Conservation (phyloP, 2,797 vertebrate species). For the Tinamus major region DNA sequence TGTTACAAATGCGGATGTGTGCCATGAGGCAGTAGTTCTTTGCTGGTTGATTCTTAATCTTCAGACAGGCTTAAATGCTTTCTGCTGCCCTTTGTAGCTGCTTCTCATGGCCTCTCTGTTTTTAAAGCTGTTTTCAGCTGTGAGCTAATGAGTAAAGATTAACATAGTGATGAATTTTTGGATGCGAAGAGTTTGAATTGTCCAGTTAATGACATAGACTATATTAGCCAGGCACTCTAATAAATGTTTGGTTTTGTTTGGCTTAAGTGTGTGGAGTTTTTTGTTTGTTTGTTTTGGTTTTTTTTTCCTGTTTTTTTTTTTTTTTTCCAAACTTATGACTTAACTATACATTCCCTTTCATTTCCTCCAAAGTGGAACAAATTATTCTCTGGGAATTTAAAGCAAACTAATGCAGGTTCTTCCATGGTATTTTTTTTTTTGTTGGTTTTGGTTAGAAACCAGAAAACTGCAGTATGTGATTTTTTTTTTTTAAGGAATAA, state of each 20-base stretch:
- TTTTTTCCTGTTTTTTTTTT: neutral
- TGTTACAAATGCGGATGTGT: slow-evolving; percentile 48
- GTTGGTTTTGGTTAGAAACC: neutral
- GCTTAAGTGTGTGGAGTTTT: neutral
- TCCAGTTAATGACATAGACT: neutral
- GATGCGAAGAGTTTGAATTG: slow-evolving; percentile 26
- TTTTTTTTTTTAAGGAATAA: neutral
- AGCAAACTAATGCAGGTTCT: neutral
- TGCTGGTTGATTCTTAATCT: slow-evolving; percentile 65
- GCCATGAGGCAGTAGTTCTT: slow-evolving; percentile 43
- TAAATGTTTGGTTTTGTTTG: neutral
- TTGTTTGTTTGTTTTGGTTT: neutral
- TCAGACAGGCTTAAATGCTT: slow-evolving; percentile 63
- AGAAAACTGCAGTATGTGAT: neutral
- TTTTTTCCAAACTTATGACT: neutral
- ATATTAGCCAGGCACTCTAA: neutral
- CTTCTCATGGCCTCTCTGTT: slow-evolving; percentile 46
- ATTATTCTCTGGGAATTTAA: neutral
- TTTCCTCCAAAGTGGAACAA: neutral
- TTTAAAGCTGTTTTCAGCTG: slow-evolving; percentile 59
- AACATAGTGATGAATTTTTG: slow-evolving; percentile 41
- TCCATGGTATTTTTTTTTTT: neutral
- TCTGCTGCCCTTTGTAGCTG: slow-evolving; percentile 52
- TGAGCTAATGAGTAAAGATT: slow-evolving; percentile 31
- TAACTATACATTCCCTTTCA: neutral